Base-by-base conservation (phyloP, 2,797 vertebrate species). In the Pseudotriccus pelzelni region DNA sequence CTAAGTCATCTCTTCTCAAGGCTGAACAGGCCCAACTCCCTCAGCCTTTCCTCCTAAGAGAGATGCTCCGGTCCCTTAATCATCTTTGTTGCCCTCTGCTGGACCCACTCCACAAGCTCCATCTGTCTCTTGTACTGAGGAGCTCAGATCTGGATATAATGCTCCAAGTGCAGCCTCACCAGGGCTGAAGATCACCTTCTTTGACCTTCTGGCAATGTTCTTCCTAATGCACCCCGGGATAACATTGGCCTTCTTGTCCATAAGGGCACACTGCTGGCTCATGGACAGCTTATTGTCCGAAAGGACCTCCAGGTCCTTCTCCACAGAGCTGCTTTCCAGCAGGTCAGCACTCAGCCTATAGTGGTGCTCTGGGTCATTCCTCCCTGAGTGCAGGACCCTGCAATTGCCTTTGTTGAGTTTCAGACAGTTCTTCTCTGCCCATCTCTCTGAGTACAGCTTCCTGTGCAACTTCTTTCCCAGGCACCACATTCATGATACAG, bases 311-410 rank as follows among this genome's bases (percentile, higher is more conserved):
- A 63, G 30, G 28, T 44, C 21, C 28, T 32, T 44, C 41, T 63
- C 41, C 7, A 41, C 30, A 63, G 41, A n/a, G 41, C 20, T 63
- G 21, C 14, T 32, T 63, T 63, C 39, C 28, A 43, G 39, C 39
- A 43, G 39, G 20, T 43, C 60, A 43, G 23, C 5, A 8, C 23
- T 16, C 16, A 37, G 16, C 5, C 23, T 24, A 2, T n/a, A 49
- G 10, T 17, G 2, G 19, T 43, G 34, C 19, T 6, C 0, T 0
- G 19, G 3, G 5, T 10, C 49, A 28, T 10, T 43, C 32, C 23
- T 56, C 20, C 23, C 7, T 20, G 11, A 9, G 23, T 49, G 36
- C 39, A 53, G 36, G 16, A 88, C 21, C 3, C 32, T 62, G 47
- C 10, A 23, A 28, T 52, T 80, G 3, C 7, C 11, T 18, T 21